Conservation (phyloP, 2,888 invertebrate species). For the Cylindroiulus punctatus region DNA sequence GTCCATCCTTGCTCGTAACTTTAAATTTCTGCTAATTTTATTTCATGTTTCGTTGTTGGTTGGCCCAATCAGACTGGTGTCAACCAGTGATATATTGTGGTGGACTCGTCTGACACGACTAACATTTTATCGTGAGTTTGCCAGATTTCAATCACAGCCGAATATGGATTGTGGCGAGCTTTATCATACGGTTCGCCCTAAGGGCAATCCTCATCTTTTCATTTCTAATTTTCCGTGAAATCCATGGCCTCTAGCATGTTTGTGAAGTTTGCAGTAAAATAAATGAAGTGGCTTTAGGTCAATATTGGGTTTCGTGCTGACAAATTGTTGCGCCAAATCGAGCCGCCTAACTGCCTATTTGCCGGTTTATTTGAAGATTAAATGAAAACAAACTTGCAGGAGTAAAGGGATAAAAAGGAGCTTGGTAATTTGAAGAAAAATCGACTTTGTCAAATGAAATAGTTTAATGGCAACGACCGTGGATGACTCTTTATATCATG, state of each 20-base stretch:
- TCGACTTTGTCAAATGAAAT: slow-evolving; percentile 13
- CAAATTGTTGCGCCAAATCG: background rate
- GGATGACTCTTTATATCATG: background rate
- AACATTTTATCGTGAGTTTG: no score
- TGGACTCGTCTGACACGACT: no score
- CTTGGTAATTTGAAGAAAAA: background rate
- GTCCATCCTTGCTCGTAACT: no score
- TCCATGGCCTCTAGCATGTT: background rate
- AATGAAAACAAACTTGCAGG: slow-evolving; percentile 5
- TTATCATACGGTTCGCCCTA: background rate
- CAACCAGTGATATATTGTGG: no score
- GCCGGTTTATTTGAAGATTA: background rate
- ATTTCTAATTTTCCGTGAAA: slow-evolving; percentile 38
- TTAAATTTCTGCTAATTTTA: no score
- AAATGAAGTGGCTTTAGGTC: slow-evolving; percentile 43
- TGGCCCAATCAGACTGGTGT: no score
- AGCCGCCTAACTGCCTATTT: background rate
- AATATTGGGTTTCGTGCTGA: slow-evolving; percentile 3
- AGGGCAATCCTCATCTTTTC: slow-evolving; percentile 17
- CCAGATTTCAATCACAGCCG: slow-evolving; percentile 11
- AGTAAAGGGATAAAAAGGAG: background rate
- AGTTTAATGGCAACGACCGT: background rate
- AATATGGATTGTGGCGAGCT: background rate
- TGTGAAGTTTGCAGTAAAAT: slow-evolving; percentile 29
- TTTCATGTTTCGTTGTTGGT: no score